phyloP scores from a whole-genome alignment of 2,113 vertebrate genomes.

The Myanophis thanlyinensis region DNA sequence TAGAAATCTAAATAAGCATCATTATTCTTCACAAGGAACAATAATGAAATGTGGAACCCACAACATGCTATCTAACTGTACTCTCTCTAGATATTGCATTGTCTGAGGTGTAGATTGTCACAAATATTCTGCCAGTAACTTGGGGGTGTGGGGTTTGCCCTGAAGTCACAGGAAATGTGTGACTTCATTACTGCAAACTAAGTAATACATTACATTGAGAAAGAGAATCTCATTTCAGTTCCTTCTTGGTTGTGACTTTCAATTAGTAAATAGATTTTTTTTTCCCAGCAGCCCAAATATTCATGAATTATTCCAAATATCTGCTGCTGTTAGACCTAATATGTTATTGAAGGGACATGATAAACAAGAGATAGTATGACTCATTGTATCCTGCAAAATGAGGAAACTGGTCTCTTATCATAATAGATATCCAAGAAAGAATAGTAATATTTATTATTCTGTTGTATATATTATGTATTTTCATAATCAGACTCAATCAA shows the following conservation, averaged over 20 bases:
- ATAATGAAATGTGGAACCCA: neutral
- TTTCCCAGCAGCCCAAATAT: neutral
- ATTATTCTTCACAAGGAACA: neutral
- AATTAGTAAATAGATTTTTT: too few species aligned
- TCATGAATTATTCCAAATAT: slow-evolving; percentile 6
- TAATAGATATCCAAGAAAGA: neutral
- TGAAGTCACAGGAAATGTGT: neutral
- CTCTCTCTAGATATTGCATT: neutral
- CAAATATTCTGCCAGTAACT: neutral
- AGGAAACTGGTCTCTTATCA: neutral
- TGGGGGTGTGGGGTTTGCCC: too few species aligned
- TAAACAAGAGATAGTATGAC: neutral
- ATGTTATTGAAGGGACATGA: neutral
- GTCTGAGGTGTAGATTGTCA: neutral
- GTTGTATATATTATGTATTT: neutral
- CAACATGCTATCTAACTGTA: neutral
- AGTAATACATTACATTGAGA: neutral
- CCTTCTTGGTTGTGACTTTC: neutral
- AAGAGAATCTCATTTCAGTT: neutral
- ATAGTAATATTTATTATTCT: rapidly evolving
- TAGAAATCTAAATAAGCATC: neutral
- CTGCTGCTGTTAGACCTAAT: neutral
- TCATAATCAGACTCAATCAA: neutral
- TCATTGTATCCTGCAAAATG: neutral
- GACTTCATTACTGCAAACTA: neutral